Conservation (phyloP, 1,140 invertebrate species). For the Bombus fervidus region DNA sequence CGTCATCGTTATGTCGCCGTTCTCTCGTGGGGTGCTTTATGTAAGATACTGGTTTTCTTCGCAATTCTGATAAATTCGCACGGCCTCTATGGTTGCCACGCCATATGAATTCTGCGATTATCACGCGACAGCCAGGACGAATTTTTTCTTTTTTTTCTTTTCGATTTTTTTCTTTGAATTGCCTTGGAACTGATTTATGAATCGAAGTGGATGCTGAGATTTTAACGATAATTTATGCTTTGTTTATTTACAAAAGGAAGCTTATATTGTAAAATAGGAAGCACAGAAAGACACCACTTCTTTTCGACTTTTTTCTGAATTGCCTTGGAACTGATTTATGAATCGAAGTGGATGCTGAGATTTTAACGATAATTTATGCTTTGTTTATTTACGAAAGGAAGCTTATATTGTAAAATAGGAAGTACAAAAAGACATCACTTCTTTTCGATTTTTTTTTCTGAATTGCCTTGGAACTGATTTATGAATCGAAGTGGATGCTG, state of each 20-base stretch:
- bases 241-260: neutral
- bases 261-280: no score
- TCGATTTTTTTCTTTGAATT: neutral
- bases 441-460: no score
- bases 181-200: neutral
- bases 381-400: neutral
- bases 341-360: neutral
- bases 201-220: neutral
- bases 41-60: constrained; percentile 29
- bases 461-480: neutral
- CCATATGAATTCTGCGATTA: neutral
- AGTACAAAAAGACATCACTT: no score
- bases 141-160: neutral
- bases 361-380: neutral
- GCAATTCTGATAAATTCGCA: neutral
- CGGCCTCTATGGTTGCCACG: neutral
- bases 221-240: neutral
- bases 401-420: no score
- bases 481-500: neutral
- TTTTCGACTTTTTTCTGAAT: neutral
- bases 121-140: neutral
- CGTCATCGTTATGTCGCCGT: neutral
- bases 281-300: no score
- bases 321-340: neutral
- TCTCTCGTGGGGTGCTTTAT: constrained; percentile 24